Base-by-base conservation (phyloP, 2,888 invertebrate species). In the Stenodera caucasica region DNA sequence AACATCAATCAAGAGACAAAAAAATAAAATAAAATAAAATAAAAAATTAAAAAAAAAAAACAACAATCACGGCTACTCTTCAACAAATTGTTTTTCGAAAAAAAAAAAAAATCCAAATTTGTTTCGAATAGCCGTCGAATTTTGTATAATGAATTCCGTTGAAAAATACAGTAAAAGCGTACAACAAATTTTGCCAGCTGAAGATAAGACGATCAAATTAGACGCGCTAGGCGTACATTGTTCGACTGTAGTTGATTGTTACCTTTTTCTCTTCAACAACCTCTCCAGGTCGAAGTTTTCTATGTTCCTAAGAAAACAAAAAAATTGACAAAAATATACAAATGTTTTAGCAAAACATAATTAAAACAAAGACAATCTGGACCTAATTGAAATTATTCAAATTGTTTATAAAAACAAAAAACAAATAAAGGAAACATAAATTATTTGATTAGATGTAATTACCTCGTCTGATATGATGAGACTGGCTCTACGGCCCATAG, bases 381-480 rank as follows among this genome's bases (percentile, higher is more conserved):
- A 33, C 52, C 55, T 35, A 54, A 53, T 57, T 51, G 51, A 61
- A 58, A 58, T 40, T 51, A 21, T 57, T 51, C 53, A 61, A 58
- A 58, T 40, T 51, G 29, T 15, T 53, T 37, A 50, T 11, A 32
- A 51, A 21, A 54, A 55, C 52, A 50, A 15, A 26, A n/a, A 40
- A 56, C 33, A 59, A 57, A 55, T 49, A 26, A 60, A 29, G 8
- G n/a, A 55, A 37, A 37, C 56, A 30, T 12, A 33, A 33, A 52
- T 45, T 32, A 51, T 54, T 51, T 33, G 40, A 40, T 52, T 52
- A 49, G 53, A 23, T 29, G 14, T 30, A 50, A 62, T 80, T 90
- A 96, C 96, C 93, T 96, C 95, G 81, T 96, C 95, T 78, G 94
- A 92, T 78, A 96, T 94, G 76, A 96, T 91, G 72, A 96, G 86